Evolutionary conservation across 2,888 invertebrate species (phyloP).

Genomic region (Embidobia sp.): DNA sequence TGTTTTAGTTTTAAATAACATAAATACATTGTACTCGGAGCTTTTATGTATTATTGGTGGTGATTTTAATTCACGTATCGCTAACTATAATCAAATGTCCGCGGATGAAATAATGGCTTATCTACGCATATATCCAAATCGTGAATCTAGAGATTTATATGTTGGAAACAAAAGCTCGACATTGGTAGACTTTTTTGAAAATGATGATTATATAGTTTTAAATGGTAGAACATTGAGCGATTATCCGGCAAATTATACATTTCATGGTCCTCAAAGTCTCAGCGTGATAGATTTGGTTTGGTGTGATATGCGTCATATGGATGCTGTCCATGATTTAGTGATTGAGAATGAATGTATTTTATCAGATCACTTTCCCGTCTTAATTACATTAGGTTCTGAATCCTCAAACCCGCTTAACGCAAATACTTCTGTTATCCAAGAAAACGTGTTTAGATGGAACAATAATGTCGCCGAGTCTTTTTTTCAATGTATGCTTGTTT

Average conservation of each 20-base stretch:
- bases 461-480: background rate
- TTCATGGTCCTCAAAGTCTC: conserved; percentile 8
- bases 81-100: background rate
- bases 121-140: background rate
- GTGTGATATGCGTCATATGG: background rate
- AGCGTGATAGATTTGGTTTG: conserved; percentile 13
- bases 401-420: no score
- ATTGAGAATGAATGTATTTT: background rate
- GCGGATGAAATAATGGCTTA: background rate
- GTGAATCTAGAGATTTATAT: no score
- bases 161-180: no score
- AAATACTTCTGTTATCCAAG: no score
- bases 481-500: background rate
- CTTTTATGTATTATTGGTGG: background rate
- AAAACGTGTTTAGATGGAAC: background rate
- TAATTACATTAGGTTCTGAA: no score
- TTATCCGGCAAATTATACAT: conserved; percentile 6
- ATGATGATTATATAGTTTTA: background rate
- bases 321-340: background rate
- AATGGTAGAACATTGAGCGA: conserved; percentile 15
- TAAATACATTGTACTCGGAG: background rate
- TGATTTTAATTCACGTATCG: conserved; percentile 4
- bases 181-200: background rate
- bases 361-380: conserved; percentile 10
- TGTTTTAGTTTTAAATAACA: background rate